phyloP scores from a whole-genome alignment of 2,888 invertebrate genomes.

The Phortica magna region DNA sequence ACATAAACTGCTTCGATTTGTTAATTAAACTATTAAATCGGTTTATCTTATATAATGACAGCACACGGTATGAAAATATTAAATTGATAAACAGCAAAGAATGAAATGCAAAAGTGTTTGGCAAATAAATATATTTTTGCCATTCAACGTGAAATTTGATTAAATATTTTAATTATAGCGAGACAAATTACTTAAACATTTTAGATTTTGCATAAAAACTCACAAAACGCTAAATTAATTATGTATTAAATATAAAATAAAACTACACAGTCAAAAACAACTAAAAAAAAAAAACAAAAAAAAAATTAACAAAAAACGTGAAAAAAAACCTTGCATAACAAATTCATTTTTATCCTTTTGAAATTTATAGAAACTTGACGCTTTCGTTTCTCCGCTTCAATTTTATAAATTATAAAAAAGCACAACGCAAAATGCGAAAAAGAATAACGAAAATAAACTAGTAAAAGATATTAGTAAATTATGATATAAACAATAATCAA shows the following conservation, averaged over 20 bases:
- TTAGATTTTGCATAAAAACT: conserved; percentile 49
- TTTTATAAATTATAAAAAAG: conserved; percentile 44
- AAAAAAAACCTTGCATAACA: conserved; percentile 78
- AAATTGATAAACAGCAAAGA: too few relatives aligned
- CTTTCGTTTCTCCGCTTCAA: conserved; percentile 37
- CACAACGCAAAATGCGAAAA: conserved; percentile 25
- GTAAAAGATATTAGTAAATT: conserved; percentile 12
- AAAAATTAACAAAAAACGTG: conserved; percentile 51
- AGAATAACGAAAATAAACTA: conserved; percentile 23
- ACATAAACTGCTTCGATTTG: conserved; percentile 10
- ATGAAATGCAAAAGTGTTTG: background rate
- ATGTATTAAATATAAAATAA: conserved; percentile 51
- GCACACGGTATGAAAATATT: too few relatives aligned
- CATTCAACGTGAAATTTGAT: background rate
- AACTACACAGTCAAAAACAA: conserved; percentile 56
- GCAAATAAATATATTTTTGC: background rate
- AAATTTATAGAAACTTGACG: conserved; percentile 51
- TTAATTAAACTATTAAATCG: background rate
- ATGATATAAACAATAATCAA: background rate
- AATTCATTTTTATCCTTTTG: conserved; percentile 75
- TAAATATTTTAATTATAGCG: background rate
- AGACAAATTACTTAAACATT: background rate
- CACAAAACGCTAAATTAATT: conserved; percentile 60
- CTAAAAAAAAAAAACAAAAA: conserved; percentile 46
- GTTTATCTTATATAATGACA: conserved; percentile 5